These are phyloP conservation scores for Bombylius discolor DNA, from an alignment of 2,888 invertebrate genomes.

Conservation along the genomic window DNA sequence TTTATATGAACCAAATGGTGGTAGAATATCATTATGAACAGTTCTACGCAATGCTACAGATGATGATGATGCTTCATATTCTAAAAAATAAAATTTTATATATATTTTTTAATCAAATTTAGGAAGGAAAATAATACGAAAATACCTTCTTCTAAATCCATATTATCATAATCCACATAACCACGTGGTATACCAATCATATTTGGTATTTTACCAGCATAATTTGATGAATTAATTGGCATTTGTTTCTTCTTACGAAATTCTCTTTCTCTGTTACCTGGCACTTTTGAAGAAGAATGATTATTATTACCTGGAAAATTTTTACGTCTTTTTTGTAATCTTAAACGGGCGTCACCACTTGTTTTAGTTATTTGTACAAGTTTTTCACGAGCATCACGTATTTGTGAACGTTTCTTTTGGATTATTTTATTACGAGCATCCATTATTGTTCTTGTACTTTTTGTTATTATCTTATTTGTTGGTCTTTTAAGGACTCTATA, in stretches of 20 bases:
- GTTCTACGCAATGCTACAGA: slow-evolving; percentile 22
- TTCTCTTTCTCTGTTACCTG: neutral
- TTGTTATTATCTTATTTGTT: neutral
- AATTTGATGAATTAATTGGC: neutral
- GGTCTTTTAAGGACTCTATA: neutral
- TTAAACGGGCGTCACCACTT: slow-evolving; percentile 58
- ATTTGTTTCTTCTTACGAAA: slow-evolving; percentile 4
- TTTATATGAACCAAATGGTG: slow-evolving; percentile 11
- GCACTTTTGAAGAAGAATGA: neutral
- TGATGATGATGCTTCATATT: slow-evolving; percentile 21
- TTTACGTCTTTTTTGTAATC: slow-evolving; percentile 46
- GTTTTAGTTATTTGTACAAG: slow-evolving; percentile 61
- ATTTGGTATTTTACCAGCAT: slow-evolving; percentile 12
- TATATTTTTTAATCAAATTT: neutral
- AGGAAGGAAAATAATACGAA: neutral
- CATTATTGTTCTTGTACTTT: slow-evolving; percentile 21
- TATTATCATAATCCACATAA: slow-evolving; percentile 34
- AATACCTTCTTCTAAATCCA: slow-evolving; percentile 32
- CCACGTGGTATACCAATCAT: slow-evolving; percentile 26
- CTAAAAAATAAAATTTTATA: neutral
- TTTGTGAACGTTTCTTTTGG: slow-evolving; percentile 59
- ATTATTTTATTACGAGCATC: slow-evolving; percentile 72
- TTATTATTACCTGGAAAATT: neutral
- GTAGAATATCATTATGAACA: slow-evolving; percentile 24
- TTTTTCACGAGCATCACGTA: slow-evolving; percentile 69